A percentile compares a stretch with the other conserved stretches of the same genome.
Conservation (phyloP, 2,888 invertebrate genomes). For the Xestia sexstrigata region DNA sequence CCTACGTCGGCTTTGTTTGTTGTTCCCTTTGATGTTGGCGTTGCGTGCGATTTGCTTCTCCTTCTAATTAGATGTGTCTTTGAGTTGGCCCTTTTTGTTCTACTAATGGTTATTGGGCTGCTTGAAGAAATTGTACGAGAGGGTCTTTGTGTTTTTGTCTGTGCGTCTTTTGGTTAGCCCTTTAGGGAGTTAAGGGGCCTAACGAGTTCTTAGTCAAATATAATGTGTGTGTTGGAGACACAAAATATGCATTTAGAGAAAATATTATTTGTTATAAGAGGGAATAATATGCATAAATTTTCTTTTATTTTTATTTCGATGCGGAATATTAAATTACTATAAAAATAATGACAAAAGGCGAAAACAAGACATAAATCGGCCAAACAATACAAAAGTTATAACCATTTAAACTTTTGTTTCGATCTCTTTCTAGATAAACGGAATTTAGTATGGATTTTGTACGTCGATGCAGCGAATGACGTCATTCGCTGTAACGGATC, state of each 20-base stretch:
- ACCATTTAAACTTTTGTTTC: no score
- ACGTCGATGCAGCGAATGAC: no score
- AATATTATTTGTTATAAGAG: background rate
- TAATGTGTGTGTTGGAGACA: background rate
- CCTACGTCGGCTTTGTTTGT: constrained; percentile 49
- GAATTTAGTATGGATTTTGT: no score
- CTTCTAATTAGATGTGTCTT: constrained; percentile 65
- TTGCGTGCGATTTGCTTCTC: constrained; percentile 60
- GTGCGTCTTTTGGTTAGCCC: constrained; percentile 18
- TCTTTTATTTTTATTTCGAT: no score
- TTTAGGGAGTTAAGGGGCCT: background rate
- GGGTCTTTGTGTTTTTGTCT: constrained; percentile 23
- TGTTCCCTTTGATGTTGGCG: constrained; percentile 60
- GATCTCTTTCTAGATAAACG: no score
- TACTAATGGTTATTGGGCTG: constrained; percentile 58
- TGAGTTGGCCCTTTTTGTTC: constrained; percentile 55
- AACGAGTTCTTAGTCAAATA: background rate
- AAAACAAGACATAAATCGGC: no score
- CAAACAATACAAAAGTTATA: no score
- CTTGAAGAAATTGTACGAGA: constrained; percentile 48
- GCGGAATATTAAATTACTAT: no score
- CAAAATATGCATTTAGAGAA: background rate
- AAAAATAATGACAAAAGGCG: no score
- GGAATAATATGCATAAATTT: no score
- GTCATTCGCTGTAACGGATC: no score